These are phyloP conservation scores for Lepidocyrtinus sp. DNA, from an alignment of 2,888 invertebrate species.

Conservation along the genomic window DNA sequence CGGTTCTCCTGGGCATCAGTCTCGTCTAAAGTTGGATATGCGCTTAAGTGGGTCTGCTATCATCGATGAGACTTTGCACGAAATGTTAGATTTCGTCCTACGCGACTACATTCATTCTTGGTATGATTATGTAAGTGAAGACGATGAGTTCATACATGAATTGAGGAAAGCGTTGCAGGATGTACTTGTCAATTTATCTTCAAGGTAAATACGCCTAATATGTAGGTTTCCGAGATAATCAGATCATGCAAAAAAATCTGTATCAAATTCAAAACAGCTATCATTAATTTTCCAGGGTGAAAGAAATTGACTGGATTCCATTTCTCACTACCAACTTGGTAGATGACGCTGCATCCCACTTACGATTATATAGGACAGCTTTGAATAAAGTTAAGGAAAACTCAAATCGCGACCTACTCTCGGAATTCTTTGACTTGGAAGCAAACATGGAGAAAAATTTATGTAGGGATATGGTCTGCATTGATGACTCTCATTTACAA, in stretches of 20 bases:
- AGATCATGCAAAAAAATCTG: neutral
- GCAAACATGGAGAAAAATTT: constrained; percentile 86
- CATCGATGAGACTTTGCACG: constrained; percentile 81
- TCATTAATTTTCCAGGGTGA: constrained; percentile 74
- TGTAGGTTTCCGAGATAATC: neutral
- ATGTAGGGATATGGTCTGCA: constrained; percentile 87
- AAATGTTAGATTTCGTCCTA: constrained; percentile 83
- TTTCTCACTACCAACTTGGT: constrained; percentile 89
- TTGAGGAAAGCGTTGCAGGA: constrained; percentile 82
- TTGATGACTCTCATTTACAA: constrained; percentile 76
- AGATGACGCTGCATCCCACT: constrained; percentile 91
- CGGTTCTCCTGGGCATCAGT: neutral
- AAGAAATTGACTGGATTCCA: constrained; percentile 92
- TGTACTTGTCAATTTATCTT: constrained; percentile 81
- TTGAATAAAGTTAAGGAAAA: constrained; percentile 74
- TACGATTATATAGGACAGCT: constrained; percentile 88
- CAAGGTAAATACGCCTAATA: constrained; percentile 74
- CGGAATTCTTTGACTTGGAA: constrained; percentile 91
- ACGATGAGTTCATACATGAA: constrained; percentile 82
- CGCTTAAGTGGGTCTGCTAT: constrained; percentile 88
- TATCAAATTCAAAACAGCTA: constrained; percentile 9
- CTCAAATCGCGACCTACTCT: constrained; percentile 75
- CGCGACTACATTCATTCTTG: constrained; percentile 86
- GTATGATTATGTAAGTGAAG: constrained; percentile 76
- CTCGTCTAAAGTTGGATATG: constrained; percentile 71